Conservation (phyloP, 2,797 vertebrate genomes). For the Dromococcyx pavoninus region DNA sequence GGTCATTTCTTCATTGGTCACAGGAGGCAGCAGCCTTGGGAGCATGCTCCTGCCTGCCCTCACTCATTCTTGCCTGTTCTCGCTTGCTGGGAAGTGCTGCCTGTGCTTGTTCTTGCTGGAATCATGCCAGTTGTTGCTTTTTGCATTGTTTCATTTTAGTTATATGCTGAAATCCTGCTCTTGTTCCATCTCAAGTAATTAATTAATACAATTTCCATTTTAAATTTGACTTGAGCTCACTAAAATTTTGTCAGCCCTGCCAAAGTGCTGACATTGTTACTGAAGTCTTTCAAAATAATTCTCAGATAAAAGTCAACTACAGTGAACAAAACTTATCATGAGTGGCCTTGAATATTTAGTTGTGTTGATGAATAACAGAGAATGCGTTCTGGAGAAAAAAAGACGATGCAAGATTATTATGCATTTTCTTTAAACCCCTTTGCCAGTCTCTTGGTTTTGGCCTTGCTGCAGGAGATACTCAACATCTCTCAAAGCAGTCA, state of each 20-base stretch:
- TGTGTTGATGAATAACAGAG: neutral
- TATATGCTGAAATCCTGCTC: neutral
- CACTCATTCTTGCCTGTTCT: neutral
- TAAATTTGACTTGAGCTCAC: neutral
- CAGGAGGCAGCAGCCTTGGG: neutral
- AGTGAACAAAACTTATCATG: neutral
- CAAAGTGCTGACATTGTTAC: neutral
- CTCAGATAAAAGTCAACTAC: neutral
- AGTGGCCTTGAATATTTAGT: neutral
- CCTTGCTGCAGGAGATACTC: neutral
- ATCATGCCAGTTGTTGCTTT: neutral
- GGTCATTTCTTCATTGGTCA: rapidly evolving
- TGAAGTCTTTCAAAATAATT: conserved; percentile 14
- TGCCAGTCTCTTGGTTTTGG: neutral
- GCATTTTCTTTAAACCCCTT: neutral
- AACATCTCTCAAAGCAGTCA: rapidly evolving
- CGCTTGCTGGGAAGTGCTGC: neutral
- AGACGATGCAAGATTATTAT: neutral
- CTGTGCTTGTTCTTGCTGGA: neutral
- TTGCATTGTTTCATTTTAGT: neutral
- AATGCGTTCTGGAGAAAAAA: neutral
- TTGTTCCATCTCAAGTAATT: conserved; percentile 4
- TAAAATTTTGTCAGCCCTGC: neutral
- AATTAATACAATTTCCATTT: conserved; percentile 28
- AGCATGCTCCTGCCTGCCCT: neutral